Conservation (phyloP, 2,797 vertebrate genomes). For the Halcyon badia region DNA sequence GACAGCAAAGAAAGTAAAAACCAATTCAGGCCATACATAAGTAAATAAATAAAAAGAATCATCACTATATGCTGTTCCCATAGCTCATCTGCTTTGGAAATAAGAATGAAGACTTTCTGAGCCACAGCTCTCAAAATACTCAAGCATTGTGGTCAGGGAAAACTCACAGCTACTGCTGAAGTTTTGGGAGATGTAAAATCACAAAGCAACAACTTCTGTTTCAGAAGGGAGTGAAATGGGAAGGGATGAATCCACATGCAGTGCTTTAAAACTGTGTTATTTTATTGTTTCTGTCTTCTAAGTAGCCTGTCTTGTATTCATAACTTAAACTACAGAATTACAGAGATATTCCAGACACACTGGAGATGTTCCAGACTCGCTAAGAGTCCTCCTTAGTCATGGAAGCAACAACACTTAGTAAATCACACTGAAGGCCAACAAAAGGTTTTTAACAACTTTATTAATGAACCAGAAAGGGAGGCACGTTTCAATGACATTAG, state of each 20-base stretch:
- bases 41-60: background rate
- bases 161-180: background rate
- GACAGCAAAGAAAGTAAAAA: background rate
- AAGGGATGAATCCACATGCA: background rate
- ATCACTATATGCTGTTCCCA: background rate
- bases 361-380: background rate
- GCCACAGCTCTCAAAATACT: background rate
- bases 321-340: background rate
- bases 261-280: background rate
- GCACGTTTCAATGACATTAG: background rate
- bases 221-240: background rate
- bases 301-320: background rate
- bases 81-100: background rate
- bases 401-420: background rate
- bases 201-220: background rate
- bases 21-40: background rate
- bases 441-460: constrained; percentile 28
- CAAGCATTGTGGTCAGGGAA: background rate
- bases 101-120: background rate
- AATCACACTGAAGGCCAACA: background rate
- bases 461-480: constrained; percentile 34
- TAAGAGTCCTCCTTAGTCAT: background rate
- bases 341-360: background rate
- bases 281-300: constrained; percentile 1
- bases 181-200: background rate